A percentile compares a stretch with the other conserved stretches of the same genome.
These are phyloP conservation scores for Pipistrellus pygmaeus DNA, from an alignment of 2,797 vertebrate species.

Conservation along the genomic window DNA sequence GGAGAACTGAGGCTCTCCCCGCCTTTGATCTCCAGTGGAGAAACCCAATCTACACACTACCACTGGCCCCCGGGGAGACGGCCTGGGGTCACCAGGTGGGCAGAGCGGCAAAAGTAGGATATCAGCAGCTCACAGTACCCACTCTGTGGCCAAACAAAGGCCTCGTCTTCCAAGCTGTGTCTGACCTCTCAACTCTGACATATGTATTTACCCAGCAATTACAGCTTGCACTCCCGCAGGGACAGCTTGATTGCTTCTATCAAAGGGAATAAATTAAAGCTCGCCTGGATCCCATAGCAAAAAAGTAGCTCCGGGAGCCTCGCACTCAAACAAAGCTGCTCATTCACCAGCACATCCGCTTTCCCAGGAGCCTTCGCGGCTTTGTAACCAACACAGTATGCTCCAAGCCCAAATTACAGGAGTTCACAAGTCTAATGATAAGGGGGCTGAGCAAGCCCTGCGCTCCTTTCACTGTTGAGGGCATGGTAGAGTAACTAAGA, in stretches of 20 bases:
- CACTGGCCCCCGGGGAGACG: conserved; percentile 42
- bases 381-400: background rate
- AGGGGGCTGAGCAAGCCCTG: background rate
- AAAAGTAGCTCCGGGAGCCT: conserved; percentile 55
- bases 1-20: background rate
- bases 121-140: conserved; percentile 80
- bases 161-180: conserved; percentile 64
- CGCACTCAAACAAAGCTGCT: conserved; percentile 77
- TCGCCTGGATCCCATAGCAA: conserved; percentile 6
- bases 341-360: conserved; percentile 50
- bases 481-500: background rate
- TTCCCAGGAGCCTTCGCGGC: background rate
- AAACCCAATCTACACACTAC: conserved; percentile 20
- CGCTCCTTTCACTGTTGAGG: background rate
- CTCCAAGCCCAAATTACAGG: background rate
- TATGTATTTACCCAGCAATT: conserved; percentile 75
- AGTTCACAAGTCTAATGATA: background rate
- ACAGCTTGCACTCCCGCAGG: conserved; percentile 28
- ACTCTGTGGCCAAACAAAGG: conserved; percentile 82
- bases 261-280: conserved; percentile 41
- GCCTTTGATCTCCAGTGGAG: conserved; percentile 53
- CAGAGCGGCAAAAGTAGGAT: conserved; percentile 63
- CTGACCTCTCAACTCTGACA: conserved; percentile 77
- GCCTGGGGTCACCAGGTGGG: conserved; percentile 68
- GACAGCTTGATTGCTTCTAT: background rate